Conservation (phyloP, 2,113 vertebrate species). For the Sakesphorus luctuosus region DNA sequence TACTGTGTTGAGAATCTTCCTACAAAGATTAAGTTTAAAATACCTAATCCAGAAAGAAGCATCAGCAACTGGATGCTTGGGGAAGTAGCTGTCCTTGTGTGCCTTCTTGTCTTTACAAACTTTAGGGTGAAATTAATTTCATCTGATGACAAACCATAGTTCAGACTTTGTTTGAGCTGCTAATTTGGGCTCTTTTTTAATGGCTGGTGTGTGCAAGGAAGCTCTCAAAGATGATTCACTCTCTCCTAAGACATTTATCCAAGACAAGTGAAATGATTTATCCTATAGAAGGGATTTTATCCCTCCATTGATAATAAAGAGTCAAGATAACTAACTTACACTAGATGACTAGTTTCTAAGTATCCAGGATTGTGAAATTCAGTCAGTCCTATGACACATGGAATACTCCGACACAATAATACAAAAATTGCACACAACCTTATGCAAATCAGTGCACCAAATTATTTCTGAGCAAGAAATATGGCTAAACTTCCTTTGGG, state of each 20-base stretch:
- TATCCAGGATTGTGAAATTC: neutral
- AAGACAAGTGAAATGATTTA: neutral
- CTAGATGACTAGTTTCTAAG: neutral
- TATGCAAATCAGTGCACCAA: neutral
- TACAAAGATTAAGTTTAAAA: constrained; percentile 12
- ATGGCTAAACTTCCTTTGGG: neutral
- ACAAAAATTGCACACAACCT: neutral
- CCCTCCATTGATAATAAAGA: neutral
- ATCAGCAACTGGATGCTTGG: neutral
- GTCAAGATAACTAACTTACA: neutral
- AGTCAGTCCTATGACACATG: neutral
- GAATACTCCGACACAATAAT: neutral
- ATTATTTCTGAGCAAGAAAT: neutral
- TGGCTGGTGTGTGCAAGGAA: neutral
- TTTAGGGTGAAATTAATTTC: neutral
- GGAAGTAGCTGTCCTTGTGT: neutral
- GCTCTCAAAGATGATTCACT: neutral
- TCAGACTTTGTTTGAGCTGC: neutral
- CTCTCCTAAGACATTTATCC: neutral
- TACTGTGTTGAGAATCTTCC: neutral
- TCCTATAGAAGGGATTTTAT: neutral
- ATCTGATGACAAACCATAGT: neutral
- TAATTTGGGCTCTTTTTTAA: neutral
- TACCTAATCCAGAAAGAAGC: neutral
- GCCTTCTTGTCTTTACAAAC: neutral